Base-by-base conservation (phyloP, 1,140 invertebrate species). In the Eumeta japonica region DNA sequence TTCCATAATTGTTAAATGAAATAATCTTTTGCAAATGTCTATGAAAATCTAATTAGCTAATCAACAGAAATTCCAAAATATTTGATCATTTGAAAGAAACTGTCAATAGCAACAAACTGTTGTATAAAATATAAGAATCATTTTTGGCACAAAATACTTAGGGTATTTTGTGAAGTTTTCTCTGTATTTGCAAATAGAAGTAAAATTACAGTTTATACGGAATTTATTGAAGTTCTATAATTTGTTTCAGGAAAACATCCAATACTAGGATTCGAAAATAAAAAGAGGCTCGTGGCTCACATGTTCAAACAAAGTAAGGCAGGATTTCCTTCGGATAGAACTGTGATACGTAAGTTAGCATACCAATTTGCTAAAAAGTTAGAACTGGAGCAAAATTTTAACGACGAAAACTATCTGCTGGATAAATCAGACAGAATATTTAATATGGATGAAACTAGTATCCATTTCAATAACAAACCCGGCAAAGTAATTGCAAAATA, bases 401-500 rank as follows among this genome's bases (percentile, higher is more conserved):
- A 53, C 17, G 38, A 43, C 28, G 39, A 56, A 48, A 46, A 9
- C 14, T 38, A 56, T 40, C 28, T 62, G 14, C 11, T 57, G 14
- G 42, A 55, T 39, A 60, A 61, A 35, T 56, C 50, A 9, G 47
- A 58, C 4, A 39, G 46, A 29, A 55, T 72, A 12, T 75, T 43
- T 24, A 73, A 71, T 37, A 62, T 63, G 49, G 64, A 73, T 29
- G 60, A 72, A 43, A 33, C 52, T 2, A 52, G 55, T 3, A 16
- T 68, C 13, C 65, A 72, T 44, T 16, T 72, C 3, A 68, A 60
- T 30, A 73, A 64, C 46, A 58, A 56, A 46, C 39, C 57, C 16
- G 57, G 52, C 13, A 53, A 64, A 48, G 58, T 75, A 10, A 11
- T 75, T 31, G 63, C 63, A n/a, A 58, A 18, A 1, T 75, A 67